Evolutionary conservation across 2,888 invertebrate genomes (phyloP).

Genomic region (Saturnia japonica): DNA sequence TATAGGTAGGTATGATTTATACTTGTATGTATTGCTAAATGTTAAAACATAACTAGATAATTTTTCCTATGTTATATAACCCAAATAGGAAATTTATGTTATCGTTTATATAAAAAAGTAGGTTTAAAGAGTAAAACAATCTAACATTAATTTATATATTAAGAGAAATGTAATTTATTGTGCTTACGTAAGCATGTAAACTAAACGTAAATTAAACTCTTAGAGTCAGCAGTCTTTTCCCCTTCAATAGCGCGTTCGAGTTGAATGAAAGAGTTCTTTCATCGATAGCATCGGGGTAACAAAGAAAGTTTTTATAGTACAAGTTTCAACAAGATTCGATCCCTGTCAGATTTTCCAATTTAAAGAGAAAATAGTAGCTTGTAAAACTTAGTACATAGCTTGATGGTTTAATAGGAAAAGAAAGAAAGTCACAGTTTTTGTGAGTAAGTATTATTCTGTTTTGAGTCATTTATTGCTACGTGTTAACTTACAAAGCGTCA

Average conservation of each 20-base stretch:
- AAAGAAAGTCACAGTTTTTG: not conserved
- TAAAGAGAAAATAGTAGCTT: slow-evolving; percentile 59
- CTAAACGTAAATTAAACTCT: slow-evolving; percentile 37
- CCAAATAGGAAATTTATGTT: too few species aligned
- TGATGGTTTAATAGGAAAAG: not conserved
- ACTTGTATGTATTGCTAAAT: too few species aligned
- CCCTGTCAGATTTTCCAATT: slow-evolving; percentile 74
- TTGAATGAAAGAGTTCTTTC: slow-evolving; percentile 66
- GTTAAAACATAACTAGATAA: too few species aligned
- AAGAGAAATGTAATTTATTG: slow-evolving; percentile 26
- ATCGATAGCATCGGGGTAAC: slow-evolving; percentile 73
- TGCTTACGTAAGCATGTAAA: slow-evolving; percentile 26
- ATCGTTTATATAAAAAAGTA: too few species aligned
- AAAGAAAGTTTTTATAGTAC: slow-evolving; percentile 79
- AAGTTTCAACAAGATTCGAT: slow-evolving; percentile 65
- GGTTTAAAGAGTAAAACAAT: too few species aligned
- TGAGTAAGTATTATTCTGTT: not conserved
- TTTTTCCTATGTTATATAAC: too few species aligned
- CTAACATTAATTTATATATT: too few species aligned
- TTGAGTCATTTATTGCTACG: not conserved
- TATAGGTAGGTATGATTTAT: not conserved
- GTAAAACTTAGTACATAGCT: slow-evolving; percentile 48
- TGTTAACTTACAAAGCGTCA: not conserved
- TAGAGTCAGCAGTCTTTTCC: slow-evolving; percentile 44
- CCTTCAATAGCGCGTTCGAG: slow-evolving; percentile 46